A percentile compares a stretch with the other conserved stretches of the same genome.
Conservation (phyloP, 2,113 vertebrate genomes). For the Oreochromis niloticus region DNA sequence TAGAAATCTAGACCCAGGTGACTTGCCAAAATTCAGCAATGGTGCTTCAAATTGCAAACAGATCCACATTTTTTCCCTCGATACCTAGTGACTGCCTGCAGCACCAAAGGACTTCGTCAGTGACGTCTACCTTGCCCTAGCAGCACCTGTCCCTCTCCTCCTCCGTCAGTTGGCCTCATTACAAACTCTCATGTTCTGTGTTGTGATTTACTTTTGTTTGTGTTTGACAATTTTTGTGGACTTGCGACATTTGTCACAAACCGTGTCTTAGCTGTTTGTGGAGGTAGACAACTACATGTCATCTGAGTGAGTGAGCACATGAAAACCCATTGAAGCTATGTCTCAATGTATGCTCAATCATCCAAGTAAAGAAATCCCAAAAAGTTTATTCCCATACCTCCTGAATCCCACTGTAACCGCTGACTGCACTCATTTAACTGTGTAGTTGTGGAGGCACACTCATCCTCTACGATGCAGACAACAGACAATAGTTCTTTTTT, state of each 20-base stretch:
- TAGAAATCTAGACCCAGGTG: background rate
- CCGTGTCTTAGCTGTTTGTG: background rate
- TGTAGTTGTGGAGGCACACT: background rate
- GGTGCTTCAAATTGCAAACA: rapidly evolving
- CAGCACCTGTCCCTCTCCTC: background rate
- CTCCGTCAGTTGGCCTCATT: background rate
- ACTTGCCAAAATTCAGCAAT: background rate
- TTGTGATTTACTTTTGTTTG: background rate
- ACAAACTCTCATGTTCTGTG: background rate
- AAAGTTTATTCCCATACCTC: background rate
- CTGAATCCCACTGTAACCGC: background rate
- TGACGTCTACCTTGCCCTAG: background rate
- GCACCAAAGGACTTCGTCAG: rapidly evolving
- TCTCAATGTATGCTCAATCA: background rate
- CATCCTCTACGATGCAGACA: rapidly evolving
- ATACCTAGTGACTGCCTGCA: background rate
- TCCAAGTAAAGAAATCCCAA: no score
- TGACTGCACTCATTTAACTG: background rate
- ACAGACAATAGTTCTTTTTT: background rate
- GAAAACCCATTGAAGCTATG: background rate
- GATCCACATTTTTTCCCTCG: rapidly evolving
- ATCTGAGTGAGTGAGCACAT: background rate
- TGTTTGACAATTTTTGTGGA: background rate
- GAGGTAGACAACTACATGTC: background rate
- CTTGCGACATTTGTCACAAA: background rate